phyloP scores from a whole-genome alignment of 2,113 vertebrate species.

The Chroicocephalus ridibundus region DNA sequence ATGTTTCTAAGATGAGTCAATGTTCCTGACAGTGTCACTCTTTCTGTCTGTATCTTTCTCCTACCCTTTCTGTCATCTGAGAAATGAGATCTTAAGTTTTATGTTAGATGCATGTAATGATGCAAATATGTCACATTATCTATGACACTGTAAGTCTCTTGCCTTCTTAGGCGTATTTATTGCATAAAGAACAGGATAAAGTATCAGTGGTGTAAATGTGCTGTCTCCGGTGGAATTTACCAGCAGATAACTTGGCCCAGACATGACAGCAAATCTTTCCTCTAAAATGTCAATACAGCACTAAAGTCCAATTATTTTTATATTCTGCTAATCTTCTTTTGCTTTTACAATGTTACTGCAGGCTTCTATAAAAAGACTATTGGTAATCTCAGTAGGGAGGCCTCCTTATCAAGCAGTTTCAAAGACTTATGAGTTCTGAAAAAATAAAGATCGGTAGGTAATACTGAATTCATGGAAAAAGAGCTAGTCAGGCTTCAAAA shows the following conservation, averaged over 20 bases:
- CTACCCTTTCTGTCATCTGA: not conserved
- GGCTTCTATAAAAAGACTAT: slow-evolving; percentile 36
- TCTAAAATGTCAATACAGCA: slow-evolving; percentile 29
- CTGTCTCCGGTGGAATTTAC: slow-evolving; percentile 33
- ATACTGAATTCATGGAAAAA: slow-evolving; percentile 14
- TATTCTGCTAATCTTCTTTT: slow-evolving; percentile 52
- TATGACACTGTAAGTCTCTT: not conserved
- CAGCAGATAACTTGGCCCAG: not conserved
- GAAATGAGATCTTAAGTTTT: not conserved
- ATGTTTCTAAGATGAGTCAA: not conserved
- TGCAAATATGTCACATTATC: not conserved
- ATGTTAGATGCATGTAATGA: not conserved
- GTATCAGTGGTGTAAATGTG: not conserved
- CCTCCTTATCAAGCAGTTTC: slow-evolving; percentile 17
- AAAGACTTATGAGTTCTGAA: slow-evolving; percentile 25
- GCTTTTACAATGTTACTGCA: slow-evolving; percentile 16
- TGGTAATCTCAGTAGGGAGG: slow-evolving; percentile 30
- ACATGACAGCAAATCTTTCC: slow-evolving; percentile 5
- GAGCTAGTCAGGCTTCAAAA: not conserved
- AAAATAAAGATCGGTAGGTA: not conserved
- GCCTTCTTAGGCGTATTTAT: not conserved
- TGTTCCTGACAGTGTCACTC: not conserved
- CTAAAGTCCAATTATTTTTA: slow-evolving; percentile 48
- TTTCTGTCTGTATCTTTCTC: not conserved
- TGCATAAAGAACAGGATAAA: not conserved